Evolutionary conservation across 1,140 invertebrate genomes (phyloP).

Genomic region (Grapholita molesta): DNA sequence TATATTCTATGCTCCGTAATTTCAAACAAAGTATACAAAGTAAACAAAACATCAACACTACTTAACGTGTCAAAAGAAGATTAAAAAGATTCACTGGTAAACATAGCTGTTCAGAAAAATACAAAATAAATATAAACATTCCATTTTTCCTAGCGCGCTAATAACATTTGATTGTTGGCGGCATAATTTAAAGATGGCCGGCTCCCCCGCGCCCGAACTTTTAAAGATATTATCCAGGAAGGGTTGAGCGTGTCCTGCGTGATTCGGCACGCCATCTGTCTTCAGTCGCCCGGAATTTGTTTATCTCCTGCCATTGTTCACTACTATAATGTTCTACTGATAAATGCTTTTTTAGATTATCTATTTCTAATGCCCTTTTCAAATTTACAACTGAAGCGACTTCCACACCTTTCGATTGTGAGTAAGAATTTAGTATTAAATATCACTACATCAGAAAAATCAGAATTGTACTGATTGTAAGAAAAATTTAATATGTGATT

Average conservation of each 20-base stretch:
- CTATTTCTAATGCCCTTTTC: too few relatives aligned
- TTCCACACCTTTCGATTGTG: too few relatives aligned
- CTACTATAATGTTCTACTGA: neutral
- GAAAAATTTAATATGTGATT: too few relatives aligned
- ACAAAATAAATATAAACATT: neutral
- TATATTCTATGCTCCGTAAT: too few relatives aligned
- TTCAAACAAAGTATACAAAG: too few relatives aligned
- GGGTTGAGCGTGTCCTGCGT: slow-evolving; percentile 73
- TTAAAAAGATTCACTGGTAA: too few relatives aligned
- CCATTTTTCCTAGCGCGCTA: slow-evolving; percentile 26
- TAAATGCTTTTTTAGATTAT: neutral
- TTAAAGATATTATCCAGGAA: slow-evolving; percentile 75
- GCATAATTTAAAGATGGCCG: slow-evolving; percentile 60
- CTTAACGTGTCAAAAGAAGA: too few relatives aligned
- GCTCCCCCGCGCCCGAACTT: slow-evolving; percentile 55
- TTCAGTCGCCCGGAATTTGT: slow-evolving; percentile 61
- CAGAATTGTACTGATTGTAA: too few relatives aligned
- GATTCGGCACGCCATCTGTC: slow-evolving; percentile 67
- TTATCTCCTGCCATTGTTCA: slow-evolving; percentile 31
- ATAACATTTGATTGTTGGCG: slow-evolving; percentile 67
- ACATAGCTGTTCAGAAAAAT: neutral
- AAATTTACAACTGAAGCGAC: too few relatives aligned
- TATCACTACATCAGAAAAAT: too few relatives aligned
- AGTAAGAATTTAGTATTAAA: too few relatives aligned
- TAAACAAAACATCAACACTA: too few relatives aligned